Evolutionary conservation across 1,140 invertebrate genomes (phyloP), one percentile per base, ranked within the genome.

Genomic region (Andrena cerasifolii): DNA sequence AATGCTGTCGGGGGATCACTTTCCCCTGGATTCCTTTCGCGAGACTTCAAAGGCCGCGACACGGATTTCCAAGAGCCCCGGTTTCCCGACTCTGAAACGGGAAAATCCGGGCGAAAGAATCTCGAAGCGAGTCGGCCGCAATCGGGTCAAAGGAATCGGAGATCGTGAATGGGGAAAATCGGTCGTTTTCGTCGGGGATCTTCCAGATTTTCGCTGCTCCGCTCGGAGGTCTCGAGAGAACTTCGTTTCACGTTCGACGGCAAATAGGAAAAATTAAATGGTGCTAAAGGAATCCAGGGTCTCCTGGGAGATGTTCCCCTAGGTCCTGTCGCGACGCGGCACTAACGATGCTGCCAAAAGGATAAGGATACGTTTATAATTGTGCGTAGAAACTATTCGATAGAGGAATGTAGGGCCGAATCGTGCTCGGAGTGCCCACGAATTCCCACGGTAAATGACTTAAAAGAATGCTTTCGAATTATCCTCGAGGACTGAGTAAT

Each of bases 321-420:
- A 24, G n/a, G n/a, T 59, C 40, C 1, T 43, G 26, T 62, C 56
- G 58, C 43, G 70, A 33, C 33, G 33, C 33, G n/a, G 31, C 51
- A 68, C 58, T 40, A 45, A 58, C 40, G 31, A 68, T 49, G 65
- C 65, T 59, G 73, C 53, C 51, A 68, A 76, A 65, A 43, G 7
- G 28, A 54, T 24, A 43, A n/a, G 8, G 49, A 49, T 68, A 47
- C 43, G 45, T 76, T 76, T 49, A 59, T 59, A 58, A 56, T 58
- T 68, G 24, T 76, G 68, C 21, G 73, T 76, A 76, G 65, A 26
- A 76, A 12, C n/a, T 76, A 76, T 21, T 58, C 53, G 28, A 68
- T 76, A 73, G 71, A 24, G 40, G 26, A 56, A 26, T 45, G 65
- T 76, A 68, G 73, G 43, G 73, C 51, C 73, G 51, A 68, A 40